Evolutionary conservation across 2,113 vertebrate species (phyloP), one percentile per base, ranked within the genome.

Genomic region (Siniperca chuatsi): DNA sequence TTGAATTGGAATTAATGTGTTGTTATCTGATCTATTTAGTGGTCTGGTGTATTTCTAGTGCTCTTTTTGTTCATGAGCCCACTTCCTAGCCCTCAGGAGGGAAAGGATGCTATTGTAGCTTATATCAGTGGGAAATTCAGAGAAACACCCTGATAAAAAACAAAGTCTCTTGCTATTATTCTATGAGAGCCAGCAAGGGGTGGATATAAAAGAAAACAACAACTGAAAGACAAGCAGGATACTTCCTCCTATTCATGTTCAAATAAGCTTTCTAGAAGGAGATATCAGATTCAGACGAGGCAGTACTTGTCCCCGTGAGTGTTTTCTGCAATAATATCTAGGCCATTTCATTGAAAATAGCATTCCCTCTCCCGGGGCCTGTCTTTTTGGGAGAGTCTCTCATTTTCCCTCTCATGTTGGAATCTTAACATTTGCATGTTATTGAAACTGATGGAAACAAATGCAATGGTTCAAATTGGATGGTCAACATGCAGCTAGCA

Each of bases 211-310:
- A 78, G 35, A 77, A 62, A 68, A 25, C 5, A 69, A 62, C 58
- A 76, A 23, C 46, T 52, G 44, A 75, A 82, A 81, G 73, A 78
- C 78, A 75, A 83, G 72, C 84, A 72, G 69, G 71, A 87, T 40
- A 85, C 78, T 92, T 92, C 86, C 90, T 89, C n/a, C 76, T 52
- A 83, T 92, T 91, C 84, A 87, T 55, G 89, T 80, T 79, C 55
- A 85, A 81, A 81, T 78, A 25, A 40, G 20, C 64, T 75, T 50
- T 82, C 50, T 54, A 29, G 42, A 67, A 80, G 54, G 46, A 86
- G 74, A 89, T 86, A 87, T 90, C 84, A 78, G 84, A 85, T 89
- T 71, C 79, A 88, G 88, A 88, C 75, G 44, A 79, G 50, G 57
- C 21, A 68, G 77, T 1, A 15, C 70, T 79, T 74, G 69, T 88